Percentiles rank a stretch among this genome's conserved stretches.
Conservation (phyloP, 2,888 invertebrate genomes). For the Myopa testacea region DNA sequence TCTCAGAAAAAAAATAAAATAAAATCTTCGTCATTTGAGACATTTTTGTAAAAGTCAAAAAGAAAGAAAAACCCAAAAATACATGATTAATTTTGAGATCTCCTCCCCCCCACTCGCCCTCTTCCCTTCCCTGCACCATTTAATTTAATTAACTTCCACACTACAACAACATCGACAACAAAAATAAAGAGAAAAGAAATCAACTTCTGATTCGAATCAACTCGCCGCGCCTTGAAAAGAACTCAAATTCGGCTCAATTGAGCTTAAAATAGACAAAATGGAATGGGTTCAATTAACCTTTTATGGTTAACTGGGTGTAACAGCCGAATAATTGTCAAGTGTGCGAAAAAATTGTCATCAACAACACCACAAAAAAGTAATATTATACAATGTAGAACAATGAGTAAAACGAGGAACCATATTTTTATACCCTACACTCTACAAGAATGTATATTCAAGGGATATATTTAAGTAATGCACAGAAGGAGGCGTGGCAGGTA, state of each 20-base stretch:
- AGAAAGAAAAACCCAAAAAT: background rate
- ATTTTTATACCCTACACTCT: background rate
- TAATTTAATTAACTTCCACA: constrained; percentile 28
- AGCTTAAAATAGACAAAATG: constrained; percentile 23
- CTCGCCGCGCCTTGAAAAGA: background rate
- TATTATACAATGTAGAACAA: background rate
- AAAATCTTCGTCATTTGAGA: background rate
- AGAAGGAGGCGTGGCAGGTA: too few species aligned
- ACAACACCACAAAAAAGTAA: too few species aligned
- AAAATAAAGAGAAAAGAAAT: background rate
- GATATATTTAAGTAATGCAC: too few species aligned
- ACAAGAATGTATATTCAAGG: too few species aligned
- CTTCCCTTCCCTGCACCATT: background rate
- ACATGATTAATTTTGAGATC: too few species aligned
- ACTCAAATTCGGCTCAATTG: background rate
- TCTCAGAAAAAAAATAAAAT: background rate
- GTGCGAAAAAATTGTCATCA: too few species aligned
- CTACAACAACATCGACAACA: background rate
- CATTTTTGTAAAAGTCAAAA: background rate
- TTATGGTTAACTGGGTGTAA: constrained; percentile 43
- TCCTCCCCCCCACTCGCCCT: too few species aligned
- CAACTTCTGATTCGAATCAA: background rate
- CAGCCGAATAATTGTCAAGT: constrained; percentile 29
- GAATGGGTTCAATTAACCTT: constrained; percentile 42
- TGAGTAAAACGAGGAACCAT: background rate